These are phyloP conservation scores for Pseudotriccus pelzelni DNA, from an alignment of 2,797 vertebrate species.

Conservation along the genomic window DNA sequence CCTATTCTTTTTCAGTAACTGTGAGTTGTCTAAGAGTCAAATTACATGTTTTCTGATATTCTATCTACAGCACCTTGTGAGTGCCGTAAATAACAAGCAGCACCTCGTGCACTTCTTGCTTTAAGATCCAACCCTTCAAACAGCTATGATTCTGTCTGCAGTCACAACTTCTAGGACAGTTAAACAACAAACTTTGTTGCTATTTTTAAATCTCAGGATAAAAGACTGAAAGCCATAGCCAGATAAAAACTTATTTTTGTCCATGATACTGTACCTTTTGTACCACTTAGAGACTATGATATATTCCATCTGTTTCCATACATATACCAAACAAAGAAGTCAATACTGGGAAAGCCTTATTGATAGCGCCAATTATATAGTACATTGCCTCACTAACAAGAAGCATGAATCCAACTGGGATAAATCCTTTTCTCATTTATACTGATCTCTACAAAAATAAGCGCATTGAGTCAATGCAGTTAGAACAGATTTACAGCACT, in stretches of 20 bases:
- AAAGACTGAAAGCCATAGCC: background rate
- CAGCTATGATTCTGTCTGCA: background rate
- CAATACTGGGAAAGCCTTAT: background rate
- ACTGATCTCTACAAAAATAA: slow-evolving; percentile 28
- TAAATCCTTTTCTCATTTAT: slow-evolving; percentile 31
- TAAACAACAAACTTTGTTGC: background rate
- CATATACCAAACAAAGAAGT: background rate
- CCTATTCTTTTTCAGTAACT: background rate
- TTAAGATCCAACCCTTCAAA: background rate
- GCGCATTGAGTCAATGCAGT: background rate
- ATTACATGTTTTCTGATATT: background rate
- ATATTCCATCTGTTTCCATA: slow-evolving; percentile 14
- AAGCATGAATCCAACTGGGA: slow-evolving; percentile 9
- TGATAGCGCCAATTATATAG: slow-evolving; percentile 14
- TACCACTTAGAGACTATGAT: background rate
- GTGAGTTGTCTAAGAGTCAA: background rate
- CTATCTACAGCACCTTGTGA: background rate
- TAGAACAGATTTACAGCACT: background rate
- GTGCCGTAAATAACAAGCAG: background rate
- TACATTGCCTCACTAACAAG: slow-evolving; percentile 17
- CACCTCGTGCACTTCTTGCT: background rate
- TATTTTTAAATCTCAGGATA: background rate
- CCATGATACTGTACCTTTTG: background rate
- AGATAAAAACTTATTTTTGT: background rate
- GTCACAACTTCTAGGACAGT: background rate